These are phyloP conservation scores for Prunella himalayana DNA, from an alignment of 2,113 vertebrate genomes.

Conservation along the genomic window DNA sequence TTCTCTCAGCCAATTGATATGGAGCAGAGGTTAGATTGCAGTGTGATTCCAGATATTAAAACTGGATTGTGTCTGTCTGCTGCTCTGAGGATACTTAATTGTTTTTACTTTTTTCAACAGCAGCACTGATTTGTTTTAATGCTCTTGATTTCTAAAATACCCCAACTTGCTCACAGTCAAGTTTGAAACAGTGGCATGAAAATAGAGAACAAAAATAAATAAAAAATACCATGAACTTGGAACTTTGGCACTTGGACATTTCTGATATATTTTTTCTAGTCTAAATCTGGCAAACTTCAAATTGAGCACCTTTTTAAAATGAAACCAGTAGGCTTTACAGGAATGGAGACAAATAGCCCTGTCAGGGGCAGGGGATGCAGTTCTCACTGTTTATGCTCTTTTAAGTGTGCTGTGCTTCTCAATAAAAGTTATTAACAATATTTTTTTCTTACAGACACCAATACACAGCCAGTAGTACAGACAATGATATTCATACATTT, in stretches of 20 bases:
- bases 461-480: not conserved
- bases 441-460: not conserved
- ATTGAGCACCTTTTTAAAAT: not conserved
- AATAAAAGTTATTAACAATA: not conserved
- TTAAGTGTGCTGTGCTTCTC: not conserved
- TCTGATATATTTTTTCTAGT: not conserved
- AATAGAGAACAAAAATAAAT: not conserved
- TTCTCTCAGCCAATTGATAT: not conserved
- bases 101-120: not conserved
- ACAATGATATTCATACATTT: not conserved
- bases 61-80: not conserved
- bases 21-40: not conserved
- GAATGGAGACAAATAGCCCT: not conserved
- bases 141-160: not conserved
- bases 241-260: not conserved
- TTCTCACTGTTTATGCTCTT: not conserved
- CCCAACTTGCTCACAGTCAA: not conserved
- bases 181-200: not conserved
- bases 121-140: not conserved
- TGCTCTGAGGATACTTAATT: not conserved
- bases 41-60: not conserved
- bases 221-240: not conserved
- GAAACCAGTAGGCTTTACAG: not conserved
- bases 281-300: not conserved
- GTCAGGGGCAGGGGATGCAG: not conserved